These are phyloP conservation scores for Eubasilissa splendida DNA, from an alignment of 2,888 invertebrate species.

Conservation along the genomic window DNA sequence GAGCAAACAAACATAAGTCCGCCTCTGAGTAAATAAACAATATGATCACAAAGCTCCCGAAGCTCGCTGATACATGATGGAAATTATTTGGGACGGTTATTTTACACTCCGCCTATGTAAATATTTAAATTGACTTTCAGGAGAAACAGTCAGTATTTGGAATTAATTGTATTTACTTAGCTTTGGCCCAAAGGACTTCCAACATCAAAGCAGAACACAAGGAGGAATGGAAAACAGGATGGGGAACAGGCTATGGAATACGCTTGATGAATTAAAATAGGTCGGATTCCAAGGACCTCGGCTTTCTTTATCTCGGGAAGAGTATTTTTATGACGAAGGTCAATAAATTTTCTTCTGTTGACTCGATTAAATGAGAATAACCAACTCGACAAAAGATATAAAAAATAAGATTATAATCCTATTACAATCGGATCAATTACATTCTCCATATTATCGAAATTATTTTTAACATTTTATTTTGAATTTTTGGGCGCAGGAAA, in stretches of 20 bases:
- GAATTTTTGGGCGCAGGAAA: too few relatives aligned
- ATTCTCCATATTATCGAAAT: too few relatives aligned
- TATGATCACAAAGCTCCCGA: conserved; percentile 24
- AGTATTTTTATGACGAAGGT: conserved; percentile 22
- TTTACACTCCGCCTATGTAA: conserved; percentile 40
- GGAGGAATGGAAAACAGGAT: conserved; percentile 30
- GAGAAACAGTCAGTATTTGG: conserved; percentile 51
- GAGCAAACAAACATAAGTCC: conserved; percentile 18
- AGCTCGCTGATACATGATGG: conserved; percentile 27
- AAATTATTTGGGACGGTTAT: conserved; percentile 33
- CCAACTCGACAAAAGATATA: too few relatives aligned
- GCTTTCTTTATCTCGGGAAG: conserved; percentile 12
- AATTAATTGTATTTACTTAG: conserved; percentile 56
- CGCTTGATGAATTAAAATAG: conserved; percentile 28
- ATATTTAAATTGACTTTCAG: conserved; percentile 47
- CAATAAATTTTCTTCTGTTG: conserved; percentile 5
- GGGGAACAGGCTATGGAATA: background rate
- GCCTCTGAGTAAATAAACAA: conserved; percentile 20
- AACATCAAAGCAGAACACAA: conserved; percentile 49
- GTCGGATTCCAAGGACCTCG: conserved; percentile 13
- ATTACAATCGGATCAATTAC: too few relatives aligned
- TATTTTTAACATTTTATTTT: too few relatives aligned
- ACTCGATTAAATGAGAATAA: background rate
- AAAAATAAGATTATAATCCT: too few relatives aligned
- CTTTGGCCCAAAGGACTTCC: conserved; percentile 52